A percentile compares a stretch with the other conserved stretches of the same genome.
Conservation (phyloP, 1,140 invertebrate species). For the Caligus rogercresseyi region DNA sequence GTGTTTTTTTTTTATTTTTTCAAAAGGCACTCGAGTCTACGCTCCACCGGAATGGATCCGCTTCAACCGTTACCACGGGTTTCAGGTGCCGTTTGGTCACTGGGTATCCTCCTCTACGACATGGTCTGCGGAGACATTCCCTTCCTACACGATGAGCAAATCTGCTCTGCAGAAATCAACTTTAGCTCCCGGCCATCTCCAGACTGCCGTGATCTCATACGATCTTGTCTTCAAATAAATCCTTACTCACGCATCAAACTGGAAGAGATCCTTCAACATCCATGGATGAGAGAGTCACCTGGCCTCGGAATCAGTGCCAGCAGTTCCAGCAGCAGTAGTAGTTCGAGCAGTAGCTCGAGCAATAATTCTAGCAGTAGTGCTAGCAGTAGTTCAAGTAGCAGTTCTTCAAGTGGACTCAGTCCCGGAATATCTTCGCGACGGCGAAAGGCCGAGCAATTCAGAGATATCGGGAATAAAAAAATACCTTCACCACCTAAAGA, state of each 20-base stretch:
- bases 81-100: slow-evolving; percentile 46
- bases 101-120: slow-evolving; percentile 48
- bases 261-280: slow-evolving; percentile 40
- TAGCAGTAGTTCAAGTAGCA: too few relatives aligned
- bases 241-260: slow-evolving; percentile 37
- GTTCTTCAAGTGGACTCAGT: too few relatives aligned
- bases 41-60: slow-evolving; percentile 51
- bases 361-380: background rate
- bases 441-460: too few relatives aligned
- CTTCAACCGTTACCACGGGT: slow-evolving; percentile 39
- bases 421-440: too few relatives aligned
- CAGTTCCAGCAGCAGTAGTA: background rate
- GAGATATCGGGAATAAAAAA: too few relatives aligned
- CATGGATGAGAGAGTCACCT: slow-evolving; percentile 32
- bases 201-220: slow-evolving; percentile 42
- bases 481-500: too few relatives aligned
- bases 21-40: slow-evolving; percentile 43
- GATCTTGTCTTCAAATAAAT: slow-evolving; percentile 36
- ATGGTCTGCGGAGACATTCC: slow-evolving; percentile 53
- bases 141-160: slow-evolving; percentile 47
- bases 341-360: background rate
- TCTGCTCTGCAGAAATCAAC: slow-evolving; percentile 35
- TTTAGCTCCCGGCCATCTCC: slow-evolving; percentile 34
- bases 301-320: background rate
- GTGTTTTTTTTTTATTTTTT: slow-evolving; percentile 33